A percentile compares a stretch with the other conserved stretches of the same genome.
These are phyloP conservation scores for Thereuonema tuberculata DNA, from an alignment of 1,140 invertebrate genomes.

Conservation along the genomic window DNA sequence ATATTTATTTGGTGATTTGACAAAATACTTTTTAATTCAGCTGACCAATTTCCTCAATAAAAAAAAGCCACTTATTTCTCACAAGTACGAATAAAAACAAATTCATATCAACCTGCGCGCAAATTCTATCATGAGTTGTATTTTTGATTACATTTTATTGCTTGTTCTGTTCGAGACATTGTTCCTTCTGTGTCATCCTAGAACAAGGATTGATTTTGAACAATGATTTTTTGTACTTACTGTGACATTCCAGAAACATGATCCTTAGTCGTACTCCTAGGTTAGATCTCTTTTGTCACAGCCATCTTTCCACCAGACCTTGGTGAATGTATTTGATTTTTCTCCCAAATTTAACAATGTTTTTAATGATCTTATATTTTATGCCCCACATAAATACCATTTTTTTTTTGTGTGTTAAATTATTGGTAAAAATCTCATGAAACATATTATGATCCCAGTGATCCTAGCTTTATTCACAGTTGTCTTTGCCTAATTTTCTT, in stretches of 20 bases:
- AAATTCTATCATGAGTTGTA: not conserved
- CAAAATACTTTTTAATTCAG: not conserved
- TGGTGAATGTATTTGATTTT: too few relatives aligned
- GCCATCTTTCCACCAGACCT: too few relatives aligned
- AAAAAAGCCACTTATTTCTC: not conserved
- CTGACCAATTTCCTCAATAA: not conserved
- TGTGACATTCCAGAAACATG: not conserved
- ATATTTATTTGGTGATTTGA: not conserved
- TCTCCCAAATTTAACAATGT: too few relatives aligned
- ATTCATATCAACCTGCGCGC: not conserved
- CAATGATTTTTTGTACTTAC: not conserved
- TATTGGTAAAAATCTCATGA: too few relatives aligned
- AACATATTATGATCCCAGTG: too few relatives aligned
- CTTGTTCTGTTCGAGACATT: not conserved
- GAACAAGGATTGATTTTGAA: not conserved
- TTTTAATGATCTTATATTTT: too few relatives aligned
- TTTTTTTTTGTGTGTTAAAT: too few relatives aligned
- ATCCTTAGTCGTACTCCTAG: not conserved
- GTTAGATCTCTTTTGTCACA: constrained; percentile 19
- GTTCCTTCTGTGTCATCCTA: not conserved
- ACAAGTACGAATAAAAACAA: not conserved
- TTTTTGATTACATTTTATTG: not conserved
- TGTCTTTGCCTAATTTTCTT: too few relatives aligned
- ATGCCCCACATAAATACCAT: too few relatives aligned
- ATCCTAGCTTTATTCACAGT: too few relatives aligned